Base-by-base conservation (phyloP, 2,113 vertebrate genomes). In the Strix uralensis region DNA sequence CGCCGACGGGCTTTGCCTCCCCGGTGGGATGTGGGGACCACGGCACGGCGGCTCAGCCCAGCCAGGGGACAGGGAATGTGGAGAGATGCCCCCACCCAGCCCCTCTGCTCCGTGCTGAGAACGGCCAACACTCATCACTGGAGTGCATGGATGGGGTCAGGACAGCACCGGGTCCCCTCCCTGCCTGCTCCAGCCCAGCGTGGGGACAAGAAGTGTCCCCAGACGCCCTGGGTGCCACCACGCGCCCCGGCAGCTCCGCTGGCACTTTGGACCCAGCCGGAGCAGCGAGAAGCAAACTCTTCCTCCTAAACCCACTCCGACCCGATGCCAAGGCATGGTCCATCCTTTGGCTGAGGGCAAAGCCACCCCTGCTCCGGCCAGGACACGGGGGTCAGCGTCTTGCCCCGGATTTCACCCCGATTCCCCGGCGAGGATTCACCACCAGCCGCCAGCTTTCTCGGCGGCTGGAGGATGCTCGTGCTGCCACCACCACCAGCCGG, bases 401-500 rank as follows among this genome's bases (percentile, higher is more conserved):
- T 6, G 22, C 4, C 11, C 59, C 42, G 17, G 4, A 1, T 11
- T 49, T 25, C 15, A 13, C 6, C 15, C 40, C 54, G 3, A 46
- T 38, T 22, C 36, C 36, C 6, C 3, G 2, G 7, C 0, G 1
- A 29, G 42, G 69, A n/a, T 42, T 11, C 26, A 12, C 4, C 8
- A 0, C 49, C 1, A 2, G 73, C 26, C 74, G 5, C 47, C 9
- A 7, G 52, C 16, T 27, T 14, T 14, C 21, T 5, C 1, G 46
- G 44, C 0, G 5, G 34, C 47, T 2, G 32, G 36, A 34, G 15
- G 66, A 14, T n/a, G 23, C 49, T 57, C 3, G 5, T 13, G 27
- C 29, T 0, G 34, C 46, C 65, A 3, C 44, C 18, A 3, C 30
- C 0, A 5, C 8, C 1, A 2, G 15, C 38, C 1, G 3, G 71